Evolutionary conservation across 2,888 invertebrate species (phyloP), one percentile per base, ranked within the genome.

Genomic region (Muschampia plurimacula): DNA sequence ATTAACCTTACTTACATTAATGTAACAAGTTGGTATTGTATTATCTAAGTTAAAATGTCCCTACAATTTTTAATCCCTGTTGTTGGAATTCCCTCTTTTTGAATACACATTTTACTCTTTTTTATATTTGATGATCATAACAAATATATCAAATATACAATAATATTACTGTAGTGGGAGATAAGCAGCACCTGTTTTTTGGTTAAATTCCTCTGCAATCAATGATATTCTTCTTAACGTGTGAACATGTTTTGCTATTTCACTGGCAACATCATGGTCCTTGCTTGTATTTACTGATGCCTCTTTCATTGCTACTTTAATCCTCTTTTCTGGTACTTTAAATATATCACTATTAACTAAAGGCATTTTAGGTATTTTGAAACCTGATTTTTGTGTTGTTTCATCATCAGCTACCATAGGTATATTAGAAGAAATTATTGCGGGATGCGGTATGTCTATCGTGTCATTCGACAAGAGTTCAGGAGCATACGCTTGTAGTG

Each of bases 151-250:
- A 4, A 32, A 4, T 32, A 32, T 4, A 32, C 32, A 4, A 2
- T 4, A 32, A 4, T 32, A 32, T 32, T 32, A 32, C 32, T 0
- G 32, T 32, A 32, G 4, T 2, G 32, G 32, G 32, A 32, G 32
- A 32, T 32, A 41, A 8, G 5, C 41, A 41, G 22, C 22, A 93
- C 93, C 93, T 67, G 93, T 93, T 83, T 93, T 94, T 67, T 93
- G 89, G 77, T 93, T 93, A 75, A 94, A 93, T 74, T 93, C 93
- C 75, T 94, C 93, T n/a, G 93, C 93, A 70, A 94, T 93, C 13
- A 93, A 77, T 1, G 94, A 93, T 81, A 94, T 94, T 76, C 88
- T 92, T 66, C 83, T 86, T 55, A 94, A 79, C 0, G 93, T 93
- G 66, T 81, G 80, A 1, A 93, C 91, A 76, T 93, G 87, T 77